Conservation (phyloP, 2,797 vertebrate species). For the Tapirus indicus region DNA sequence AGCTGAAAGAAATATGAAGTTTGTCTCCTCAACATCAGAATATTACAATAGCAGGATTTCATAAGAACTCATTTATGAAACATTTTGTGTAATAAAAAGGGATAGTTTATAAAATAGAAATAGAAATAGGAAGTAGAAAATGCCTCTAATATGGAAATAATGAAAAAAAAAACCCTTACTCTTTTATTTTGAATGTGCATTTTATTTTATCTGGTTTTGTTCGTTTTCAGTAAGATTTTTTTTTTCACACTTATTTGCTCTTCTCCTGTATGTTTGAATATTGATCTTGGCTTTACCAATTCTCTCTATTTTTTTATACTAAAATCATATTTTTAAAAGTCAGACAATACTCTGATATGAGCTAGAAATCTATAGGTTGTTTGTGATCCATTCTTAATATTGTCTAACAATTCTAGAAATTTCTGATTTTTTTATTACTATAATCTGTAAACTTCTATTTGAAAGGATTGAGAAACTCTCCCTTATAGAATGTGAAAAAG, state of each 20-base stretch:
- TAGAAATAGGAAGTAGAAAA: neutral
- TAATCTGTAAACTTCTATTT: neutral
- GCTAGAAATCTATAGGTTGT: neutral
- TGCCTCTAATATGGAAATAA: neutral
- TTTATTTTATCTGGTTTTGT: neutral
- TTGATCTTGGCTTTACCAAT: neutral
- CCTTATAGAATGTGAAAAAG: neutral
- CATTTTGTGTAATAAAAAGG: neutral
- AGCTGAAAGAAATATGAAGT: conserved; percentile 12
- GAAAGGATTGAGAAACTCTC: neutral
- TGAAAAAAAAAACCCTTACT: neutral
- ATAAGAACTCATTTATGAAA: conserved; percentile 41
- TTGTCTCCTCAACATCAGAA: neutral
- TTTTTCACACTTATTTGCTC: neutral
- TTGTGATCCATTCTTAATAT: neutral
- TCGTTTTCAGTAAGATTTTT: neutral
- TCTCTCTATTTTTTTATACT: neutral
- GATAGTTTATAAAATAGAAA: neutral
- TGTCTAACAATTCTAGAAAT: neutral
- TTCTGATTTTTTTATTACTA: neutral
- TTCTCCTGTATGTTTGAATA: neutral
- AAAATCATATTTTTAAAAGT: conserved; percentile 6
- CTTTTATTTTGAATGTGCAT: neutral
- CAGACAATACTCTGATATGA: neutral
- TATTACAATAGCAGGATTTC: neutral